phyloP scores from a whole-genome alignment of 2,888 invertebrate genomes.

The Euzetes globulus region DNA sequence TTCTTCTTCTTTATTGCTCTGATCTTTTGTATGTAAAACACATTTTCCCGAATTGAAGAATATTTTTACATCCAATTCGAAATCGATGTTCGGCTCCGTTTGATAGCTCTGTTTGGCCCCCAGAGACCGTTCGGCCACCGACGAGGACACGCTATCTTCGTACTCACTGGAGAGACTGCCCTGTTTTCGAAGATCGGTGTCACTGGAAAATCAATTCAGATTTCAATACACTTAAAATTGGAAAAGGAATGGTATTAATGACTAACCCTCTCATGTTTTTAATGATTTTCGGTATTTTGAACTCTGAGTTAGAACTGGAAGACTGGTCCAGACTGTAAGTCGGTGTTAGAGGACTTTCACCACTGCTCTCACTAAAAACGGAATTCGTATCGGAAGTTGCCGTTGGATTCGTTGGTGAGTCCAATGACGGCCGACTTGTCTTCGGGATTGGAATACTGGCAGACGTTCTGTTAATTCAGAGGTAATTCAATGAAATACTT shows the following conservation, averaged over 20 bases:
- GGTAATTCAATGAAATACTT: neutral
- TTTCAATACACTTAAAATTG: neutral
- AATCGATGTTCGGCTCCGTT: conserved; percentile 80
- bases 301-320: neutral
- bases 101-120: conserved; percentile 36
- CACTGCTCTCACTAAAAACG: neutral
- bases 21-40: conserved; percentile 83
- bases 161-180: conserved; percentile 1
- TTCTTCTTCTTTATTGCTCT: conserved; percentile 56
- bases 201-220: neutral
- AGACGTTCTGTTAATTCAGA: neutral
- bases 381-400: neutral
- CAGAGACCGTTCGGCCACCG: neutral
- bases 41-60: conserved; percentile 95
- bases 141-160: neutral
- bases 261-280: neutral
- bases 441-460: conserved; percentile 25
- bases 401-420: neutral
- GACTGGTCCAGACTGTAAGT: neutral
- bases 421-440: neutral
- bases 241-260: neutral
- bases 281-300: conserved; percentile 15
- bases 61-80: conserved; percentile 91
- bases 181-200: conserved; percentile 1
- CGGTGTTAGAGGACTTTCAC: neutral